Evolutionary conservation across 2,888 invertebrate genomes (phyloP), one percentile per base, ranked within the genome.

Genomic region (Chloromyia formosa): DNA sequence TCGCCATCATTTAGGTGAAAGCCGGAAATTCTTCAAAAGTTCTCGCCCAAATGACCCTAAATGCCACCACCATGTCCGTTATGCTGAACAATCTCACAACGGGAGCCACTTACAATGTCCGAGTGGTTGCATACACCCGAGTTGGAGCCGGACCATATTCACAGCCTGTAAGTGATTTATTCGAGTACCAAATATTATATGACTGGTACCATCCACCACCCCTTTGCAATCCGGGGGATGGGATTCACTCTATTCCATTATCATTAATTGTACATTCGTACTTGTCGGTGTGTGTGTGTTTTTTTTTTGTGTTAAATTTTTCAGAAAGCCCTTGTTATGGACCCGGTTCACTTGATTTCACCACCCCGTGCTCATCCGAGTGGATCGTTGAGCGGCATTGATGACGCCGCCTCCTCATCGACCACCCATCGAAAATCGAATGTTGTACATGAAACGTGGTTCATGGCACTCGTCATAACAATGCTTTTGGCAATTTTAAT

Each of bases 131-230:
- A 0, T 90, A 93, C 80, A 98, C 97, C 0, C 89, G 91, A 76
- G 90, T 91, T 1, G 98, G 98, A 0, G 89, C 92, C 73, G 98
- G 98, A 9, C 96, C 95, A 0, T 96, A 92, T 82, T 95, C 95
- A 73, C 88, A 88, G 76, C 91, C 94, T 2, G 92, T 93, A 66
- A 88, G 91, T 77, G 75, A 73, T 74, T 75, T 61, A 66, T 22
- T 75, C 72, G 45, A 75, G 74, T 56, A 42, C 12, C 49, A 54
- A 4, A 35, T 27, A 49, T 3, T 16, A 56, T 56, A 40, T 4
- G 16, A 9, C 10, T 1, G 68, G 12, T 49, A 68, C n/a, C 64
- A 35, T 14, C 42, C 71, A 71, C 56, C 56, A 71, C 35, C 58
- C 35, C 56, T 71, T 56, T 56, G 27, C 27, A 35, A 35, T 35